These are phyloP conservation scores for Caenorhabditis sp. DNA, from an alignment of 2,888 invertebrate species.

Conservation along the genomic window DNA sequence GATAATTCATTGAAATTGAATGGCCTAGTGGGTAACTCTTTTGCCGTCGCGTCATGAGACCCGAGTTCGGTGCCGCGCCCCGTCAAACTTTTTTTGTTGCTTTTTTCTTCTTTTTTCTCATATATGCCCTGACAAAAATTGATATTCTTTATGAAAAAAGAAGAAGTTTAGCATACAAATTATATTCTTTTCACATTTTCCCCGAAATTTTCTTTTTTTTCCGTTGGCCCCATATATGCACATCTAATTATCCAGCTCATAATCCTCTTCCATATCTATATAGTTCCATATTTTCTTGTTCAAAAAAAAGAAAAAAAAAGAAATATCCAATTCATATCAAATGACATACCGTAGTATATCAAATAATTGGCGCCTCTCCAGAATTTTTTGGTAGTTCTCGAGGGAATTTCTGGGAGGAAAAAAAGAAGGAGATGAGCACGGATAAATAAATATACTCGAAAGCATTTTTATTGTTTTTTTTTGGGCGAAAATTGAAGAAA, in stretches of 20 bases:
- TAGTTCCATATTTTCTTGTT: neutral
- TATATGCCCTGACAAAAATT: neutral
- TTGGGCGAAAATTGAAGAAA: neutral
- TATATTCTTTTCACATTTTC: neutral
- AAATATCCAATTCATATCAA: neutral
- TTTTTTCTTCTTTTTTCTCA: neutral
- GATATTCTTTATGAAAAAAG: neutral
- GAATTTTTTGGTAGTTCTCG: neutral
- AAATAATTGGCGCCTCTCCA: neutral
- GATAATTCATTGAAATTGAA: no score
- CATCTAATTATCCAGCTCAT: neutral
- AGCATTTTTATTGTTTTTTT: neutral
- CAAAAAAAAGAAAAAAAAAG: neutral
- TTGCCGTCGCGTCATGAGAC: no score
- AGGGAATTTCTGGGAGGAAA: neutral
- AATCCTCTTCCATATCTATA: neutral
- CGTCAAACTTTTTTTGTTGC: neutral
- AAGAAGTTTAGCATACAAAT: neutral
- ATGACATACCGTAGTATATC: conserved; percentile 1
- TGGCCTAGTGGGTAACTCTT: no score
- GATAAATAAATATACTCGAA: conserved; percentile 1
- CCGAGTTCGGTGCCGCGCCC: neutral
- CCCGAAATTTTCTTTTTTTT: neutral
- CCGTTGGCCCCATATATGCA: neutral
- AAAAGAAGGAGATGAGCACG: neutral